Evolutionary conservation across 2,888 invertebrate species (phyloP).

Genomic region (Cyclophora albipunctata): DNA sequence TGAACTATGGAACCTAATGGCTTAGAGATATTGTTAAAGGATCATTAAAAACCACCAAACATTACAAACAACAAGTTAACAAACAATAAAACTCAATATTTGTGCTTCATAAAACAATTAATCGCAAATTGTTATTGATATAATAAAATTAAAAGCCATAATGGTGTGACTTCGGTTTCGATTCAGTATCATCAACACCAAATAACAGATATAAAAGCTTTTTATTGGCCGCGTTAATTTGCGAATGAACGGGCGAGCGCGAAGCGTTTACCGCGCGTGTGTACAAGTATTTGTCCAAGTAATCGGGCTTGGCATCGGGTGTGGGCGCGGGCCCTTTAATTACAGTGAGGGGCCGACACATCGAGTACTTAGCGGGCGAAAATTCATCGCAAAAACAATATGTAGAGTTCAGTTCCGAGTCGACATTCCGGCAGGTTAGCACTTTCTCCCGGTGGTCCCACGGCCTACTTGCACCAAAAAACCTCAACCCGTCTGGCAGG

Average conservation of each 20-base stretch:
- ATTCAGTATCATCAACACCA: constrained; percentile 1
- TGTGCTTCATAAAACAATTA: constrained; percentile 9
- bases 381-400: constrained; percentile 46
- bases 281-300: constrained; percentile 2
- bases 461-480: constrained; percentile 53
- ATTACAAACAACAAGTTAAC: no score
- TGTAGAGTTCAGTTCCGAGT: constrained; percentile 45
- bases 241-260: constrained; percentile 6
- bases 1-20: no score
- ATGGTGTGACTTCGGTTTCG: constrained; percentile 8
- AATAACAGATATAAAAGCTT: constrained; percentile 13
- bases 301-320: constrained; percentile 7
- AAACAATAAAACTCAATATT: not conserved
- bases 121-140: constrained; percentile 9
- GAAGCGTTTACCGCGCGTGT: not conserved
- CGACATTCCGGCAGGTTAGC: constrained; percentile 32
- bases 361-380: constrained; percentile 49
- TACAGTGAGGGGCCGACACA: constrained; percentile 21
- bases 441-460: constrained; percentile 69
- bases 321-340: constrained; percentile 42
- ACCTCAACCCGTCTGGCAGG: constrained; percentile 50
- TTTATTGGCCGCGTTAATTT: constrained; percentile 16
- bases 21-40: no score
- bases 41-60: no score
- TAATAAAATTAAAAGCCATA: constrained; percentile 12